phyloP scores from a whole-genome alignment of 2,888 invertebrate genomes.

The Eristalinus aeneus region DNA sequence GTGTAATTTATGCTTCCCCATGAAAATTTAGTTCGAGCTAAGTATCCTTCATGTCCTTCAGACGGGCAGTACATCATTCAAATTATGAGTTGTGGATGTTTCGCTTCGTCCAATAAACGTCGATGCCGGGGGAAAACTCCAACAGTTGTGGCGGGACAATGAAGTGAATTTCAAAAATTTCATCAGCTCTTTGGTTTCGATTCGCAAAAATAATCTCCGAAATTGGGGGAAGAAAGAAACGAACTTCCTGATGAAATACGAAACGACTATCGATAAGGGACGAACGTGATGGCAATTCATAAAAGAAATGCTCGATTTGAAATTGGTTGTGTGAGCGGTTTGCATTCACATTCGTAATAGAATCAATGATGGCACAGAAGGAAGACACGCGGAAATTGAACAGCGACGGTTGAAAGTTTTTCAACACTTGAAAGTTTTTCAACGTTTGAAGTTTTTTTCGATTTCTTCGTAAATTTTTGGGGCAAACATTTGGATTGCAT shows the following conservation, averaged over 20 bases:
- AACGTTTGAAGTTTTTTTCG: no score
- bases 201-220: slow-evolving; percentile 29
- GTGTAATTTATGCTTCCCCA: slow-evolving; percentile 44
- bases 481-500: no score
- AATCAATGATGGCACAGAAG: not conserved
- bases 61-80: slow-evolving; percentile 14
- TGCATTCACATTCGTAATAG: not conserved
- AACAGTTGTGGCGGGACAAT: slow-evolving; percentile 37
- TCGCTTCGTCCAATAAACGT: slow-evolving; percentile 1
- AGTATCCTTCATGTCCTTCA: slow-evolving; percentile 28
- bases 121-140: not conserved
- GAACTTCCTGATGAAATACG: slow-evolving; percentile 4
- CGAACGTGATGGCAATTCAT: slow-evolving; percentile 26
- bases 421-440: not conserved
- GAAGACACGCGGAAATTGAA: not conserved
- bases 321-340: not conserved
- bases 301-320: not conserved
- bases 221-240: not conserved
- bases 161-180: not conserved
- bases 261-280: slow-evolving; percentile 30
- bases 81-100: slow-evolving; percentile 25
- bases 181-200: not conserved
- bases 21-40: slow-evolving; percentile 26
- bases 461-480: no score
- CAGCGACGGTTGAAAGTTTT: not conserved